These are phyloP conservation scores for Morpho achilles DNA, from an alignment of 2,888 invertebrate genomes.

Conservation along the genomic window DNA sequence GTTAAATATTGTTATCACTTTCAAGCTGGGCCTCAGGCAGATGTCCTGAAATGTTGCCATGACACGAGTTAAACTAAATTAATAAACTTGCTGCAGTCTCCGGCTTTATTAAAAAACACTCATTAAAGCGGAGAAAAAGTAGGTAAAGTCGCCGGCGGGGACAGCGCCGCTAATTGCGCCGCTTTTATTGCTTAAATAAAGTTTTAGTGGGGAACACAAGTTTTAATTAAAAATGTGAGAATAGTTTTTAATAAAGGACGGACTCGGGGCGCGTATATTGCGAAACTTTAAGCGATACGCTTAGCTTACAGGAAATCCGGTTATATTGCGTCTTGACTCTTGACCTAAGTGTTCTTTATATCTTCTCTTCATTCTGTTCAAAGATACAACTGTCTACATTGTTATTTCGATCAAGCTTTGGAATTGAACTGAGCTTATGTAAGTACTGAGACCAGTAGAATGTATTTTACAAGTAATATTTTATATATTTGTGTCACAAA, in stretches of 20 bases:
- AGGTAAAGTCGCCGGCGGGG: constrained; percentile 78
- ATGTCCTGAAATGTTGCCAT: constrained; percentile 46
- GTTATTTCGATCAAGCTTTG: no score
- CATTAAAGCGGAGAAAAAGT: constrained; percentile 77
- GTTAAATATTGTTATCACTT: constrained; percentile 53
- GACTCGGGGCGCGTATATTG: constrained; percentile 75
- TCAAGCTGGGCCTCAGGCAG: constrained; percentile 34
- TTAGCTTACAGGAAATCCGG: constrained; percentile 73
- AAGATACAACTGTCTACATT: not conserved
- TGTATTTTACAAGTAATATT: no score
- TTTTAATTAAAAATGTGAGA: constrained; percentile 80
- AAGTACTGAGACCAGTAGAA: no score
- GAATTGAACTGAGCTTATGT: no score
- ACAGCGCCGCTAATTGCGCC: constrained; percentile 78
- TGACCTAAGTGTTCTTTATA: constrained; percentile 24
- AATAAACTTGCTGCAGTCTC: constrained; percentile 75
- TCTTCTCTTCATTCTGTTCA: not conserved
- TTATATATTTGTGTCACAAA: no score
- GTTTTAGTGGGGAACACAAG: constrained; percentile 78
- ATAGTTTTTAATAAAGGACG: constrained; percentile 79
- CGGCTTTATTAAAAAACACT: constrained; percentile 78
- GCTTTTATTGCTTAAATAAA: constrained; percentile 80
- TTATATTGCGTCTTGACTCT: constrained; percentile 50
- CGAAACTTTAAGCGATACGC: constrained; percentile 77
- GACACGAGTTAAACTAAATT: constrained; percentile 77